Evolutionary conservation across 2,113 vertebrate species (phyloP).

Genomic region (Lanius ludovicianus): DNA sequence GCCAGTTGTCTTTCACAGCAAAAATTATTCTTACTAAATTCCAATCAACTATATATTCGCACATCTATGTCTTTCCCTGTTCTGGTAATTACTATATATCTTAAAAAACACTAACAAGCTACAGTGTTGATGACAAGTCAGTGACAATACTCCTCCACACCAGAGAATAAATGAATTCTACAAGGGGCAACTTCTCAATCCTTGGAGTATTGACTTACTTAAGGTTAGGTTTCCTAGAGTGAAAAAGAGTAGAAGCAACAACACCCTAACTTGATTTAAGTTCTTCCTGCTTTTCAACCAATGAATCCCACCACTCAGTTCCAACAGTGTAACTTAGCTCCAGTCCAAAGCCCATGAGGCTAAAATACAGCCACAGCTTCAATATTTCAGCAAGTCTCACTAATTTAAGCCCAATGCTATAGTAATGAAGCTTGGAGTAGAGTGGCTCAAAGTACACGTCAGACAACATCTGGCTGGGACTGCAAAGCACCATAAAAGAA

Average conservation of each 20-base stretch:
- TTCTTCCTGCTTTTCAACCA: background rate
- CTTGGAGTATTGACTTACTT: background rate
- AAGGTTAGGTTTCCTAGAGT: background rate
- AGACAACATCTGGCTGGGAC: background rate
- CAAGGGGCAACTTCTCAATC: background rate
- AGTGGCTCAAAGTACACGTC: background rate
- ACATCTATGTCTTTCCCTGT: accelerated
- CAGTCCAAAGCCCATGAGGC: background rate
- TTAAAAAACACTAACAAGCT: background rate
- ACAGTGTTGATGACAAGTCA: background rate
- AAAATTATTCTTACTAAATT: background rate
- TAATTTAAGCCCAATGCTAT: background rate
- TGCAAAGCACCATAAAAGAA: background rate
- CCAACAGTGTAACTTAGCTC: background rate
- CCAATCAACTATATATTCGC: background rate
- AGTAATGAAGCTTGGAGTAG: background rate
- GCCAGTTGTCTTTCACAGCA: background rate
- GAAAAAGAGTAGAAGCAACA: background rate
- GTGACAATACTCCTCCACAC: background rate
- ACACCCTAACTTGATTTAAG: background rate
- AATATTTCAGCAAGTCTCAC: background rate
- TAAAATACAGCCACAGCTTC: background rate
- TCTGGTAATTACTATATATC: background rate
- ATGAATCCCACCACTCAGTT: background rate
- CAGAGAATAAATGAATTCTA: background rate